A percentile compares a stretch with the other conserved stretches of the same genome.
phyloP scores from a whole-genome alignment of 2,113 vertebrate species.

The Nicator chloris region DNA sequence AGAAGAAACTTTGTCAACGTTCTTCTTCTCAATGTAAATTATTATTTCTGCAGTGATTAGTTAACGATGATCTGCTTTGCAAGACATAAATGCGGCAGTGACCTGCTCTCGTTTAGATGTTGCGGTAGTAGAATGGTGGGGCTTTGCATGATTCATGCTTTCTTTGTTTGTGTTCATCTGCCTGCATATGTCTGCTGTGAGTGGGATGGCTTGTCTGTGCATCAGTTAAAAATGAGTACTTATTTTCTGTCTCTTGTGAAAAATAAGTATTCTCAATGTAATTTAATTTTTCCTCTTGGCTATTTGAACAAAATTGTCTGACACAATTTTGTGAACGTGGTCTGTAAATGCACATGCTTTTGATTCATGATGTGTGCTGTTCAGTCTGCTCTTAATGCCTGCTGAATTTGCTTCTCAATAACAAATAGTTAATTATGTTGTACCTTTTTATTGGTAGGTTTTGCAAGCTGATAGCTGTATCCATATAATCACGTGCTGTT shows the following conservation, averaged over 20 bases:
- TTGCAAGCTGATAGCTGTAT: not conserved
- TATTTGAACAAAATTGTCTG: not conserved
- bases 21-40: constrained; percentile 13
- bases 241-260: not conserved
- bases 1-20: not conserved
- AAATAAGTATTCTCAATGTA: not conserved
- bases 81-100: constrained; percentile 73
- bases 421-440: not conserved
- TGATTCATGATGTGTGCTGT: not conserved
- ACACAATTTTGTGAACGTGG: not conserved
- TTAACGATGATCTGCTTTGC: constrained; percentile 73
- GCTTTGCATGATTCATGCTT: constrained; percentile 64
- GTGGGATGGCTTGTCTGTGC: not conserved
- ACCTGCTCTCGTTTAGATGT: constrained; percentile 83
- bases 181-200: not conserved
- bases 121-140: constrained; percentile 85
- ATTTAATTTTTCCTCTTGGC: not conserved
- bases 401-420: not conserved
- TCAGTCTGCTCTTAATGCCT: not conserved
- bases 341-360: not conserved
- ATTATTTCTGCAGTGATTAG: constrained; percentile 56
- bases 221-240: not conserved
- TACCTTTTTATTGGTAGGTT: not conserved
- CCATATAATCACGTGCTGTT: not conserved
- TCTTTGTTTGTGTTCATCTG: constrained; percentile 7